These are phyloP conservation scores for Babylonia areolata DNA, from an alignment of 1,140 invertebrate species.

Conservation along the genomic window DNA sequence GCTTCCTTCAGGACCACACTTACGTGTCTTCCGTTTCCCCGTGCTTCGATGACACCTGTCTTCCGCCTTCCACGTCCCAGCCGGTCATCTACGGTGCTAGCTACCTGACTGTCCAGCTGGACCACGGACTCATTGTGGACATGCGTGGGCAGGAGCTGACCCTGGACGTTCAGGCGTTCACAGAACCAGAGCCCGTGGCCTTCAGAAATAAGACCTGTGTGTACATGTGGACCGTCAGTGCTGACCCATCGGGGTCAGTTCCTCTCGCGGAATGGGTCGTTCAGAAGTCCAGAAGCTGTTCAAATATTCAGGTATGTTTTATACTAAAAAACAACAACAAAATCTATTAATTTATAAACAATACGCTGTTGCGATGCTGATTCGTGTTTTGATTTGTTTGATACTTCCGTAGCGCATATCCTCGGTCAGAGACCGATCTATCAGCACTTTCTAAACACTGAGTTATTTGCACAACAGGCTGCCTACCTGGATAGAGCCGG, in stretches of 20 bases:
- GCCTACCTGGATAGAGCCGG: too few relatives aligned
- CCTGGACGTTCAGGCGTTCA: background rate
- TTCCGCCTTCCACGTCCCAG: background rate
- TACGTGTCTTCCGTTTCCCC: background rate
- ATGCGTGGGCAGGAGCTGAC: background rate
- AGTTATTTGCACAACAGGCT: too few relatives aligned
- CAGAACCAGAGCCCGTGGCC: background rate
- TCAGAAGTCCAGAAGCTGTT: background rate
- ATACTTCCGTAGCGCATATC: too few relatives aligned
- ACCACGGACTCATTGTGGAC: background rate
- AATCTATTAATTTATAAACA: too few relatives aligned
- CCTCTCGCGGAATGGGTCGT: background rate
- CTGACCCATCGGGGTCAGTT: background rate
- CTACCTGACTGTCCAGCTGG: background rate
- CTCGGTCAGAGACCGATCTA: too few relatives aligned
- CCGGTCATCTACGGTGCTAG: background rate
- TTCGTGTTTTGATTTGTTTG: too few relatives aligned
- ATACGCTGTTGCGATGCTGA: too few relatives aligned
- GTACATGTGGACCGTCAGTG: background rate
- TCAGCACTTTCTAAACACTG: too few relatives aligned
- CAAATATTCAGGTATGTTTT: background rate
- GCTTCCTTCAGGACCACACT: background rate
- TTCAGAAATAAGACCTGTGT: background rate
- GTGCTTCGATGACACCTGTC: slow-evolving; percentile 18
- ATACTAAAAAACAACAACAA: too few relatives aligned